Percentiles rank a stretch among this genome's conserved stretches.
phyloP scores from a whole-genome alignment of 2,888 invertebrate genomes.

The Dioctria linearis region DNA sequence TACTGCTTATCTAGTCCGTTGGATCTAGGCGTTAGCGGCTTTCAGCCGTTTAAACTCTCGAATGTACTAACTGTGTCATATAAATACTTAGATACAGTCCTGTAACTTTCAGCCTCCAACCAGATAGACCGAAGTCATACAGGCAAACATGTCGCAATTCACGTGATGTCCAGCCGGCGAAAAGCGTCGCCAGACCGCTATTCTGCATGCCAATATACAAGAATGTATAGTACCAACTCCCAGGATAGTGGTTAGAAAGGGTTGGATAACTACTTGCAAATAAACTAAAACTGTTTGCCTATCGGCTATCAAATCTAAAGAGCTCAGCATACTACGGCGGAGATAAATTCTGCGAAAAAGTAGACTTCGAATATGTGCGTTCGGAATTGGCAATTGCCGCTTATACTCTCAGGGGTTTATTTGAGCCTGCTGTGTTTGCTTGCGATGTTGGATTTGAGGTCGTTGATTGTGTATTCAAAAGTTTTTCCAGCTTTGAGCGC shows the following conservation, averaged over 20 bases:
- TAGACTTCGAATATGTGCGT: conserved; percentile 43
- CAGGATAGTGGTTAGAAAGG: conserved; percentile 42
- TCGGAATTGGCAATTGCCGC: conserved; percentile 46
- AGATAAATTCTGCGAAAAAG: conserved; percentile 48
- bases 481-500: conserved; percentile 4
- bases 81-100: conserved; percentile 50
- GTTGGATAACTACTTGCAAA: conserved; percentile 47
- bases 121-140: conserved; percentile 7
- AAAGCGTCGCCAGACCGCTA: not conserved
- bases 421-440: conserved; percentile 30
- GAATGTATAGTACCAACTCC: not conserved
- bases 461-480: conserved; percentile 43
- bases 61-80: conserved; percentile 54
- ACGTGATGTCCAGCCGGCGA: conserved; percentile 34
- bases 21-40: conserved; percentile 43
- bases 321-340: conserved; percentile 38
- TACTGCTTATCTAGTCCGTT: conserved; percentile 51
- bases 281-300: conserved; percentile 51
- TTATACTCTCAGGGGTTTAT: conserved; percentile 38
- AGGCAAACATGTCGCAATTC: conserved; percentile 47
- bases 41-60: conserved; percentile 56
- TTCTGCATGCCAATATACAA: not conserved
- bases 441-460: conserved; percentile 42
- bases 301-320: conserved; percentile 50
- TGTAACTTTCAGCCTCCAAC: conserved; percentile 10